phyloP scores from a whole-genome alignment of 2,888 invertebrate species.

The Caenorhabditis sulstoni region DNA sequence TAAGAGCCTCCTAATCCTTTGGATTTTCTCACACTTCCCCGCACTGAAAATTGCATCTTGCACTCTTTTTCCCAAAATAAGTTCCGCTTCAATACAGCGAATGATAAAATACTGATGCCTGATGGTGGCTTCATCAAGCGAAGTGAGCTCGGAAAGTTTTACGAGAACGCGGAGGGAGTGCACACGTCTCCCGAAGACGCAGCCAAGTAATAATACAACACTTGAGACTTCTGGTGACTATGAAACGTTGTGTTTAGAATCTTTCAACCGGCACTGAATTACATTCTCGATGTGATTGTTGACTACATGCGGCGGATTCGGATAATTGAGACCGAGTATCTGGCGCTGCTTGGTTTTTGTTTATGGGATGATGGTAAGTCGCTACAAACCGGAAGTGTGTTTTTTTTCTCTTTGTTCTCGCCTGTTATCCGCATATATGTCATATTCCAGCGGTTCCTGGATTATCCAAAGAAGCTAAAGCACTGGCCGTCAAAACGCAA shows the following conservation, averaged over 20 bases:
- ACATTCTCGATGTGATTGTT: constrained; percentile 75
- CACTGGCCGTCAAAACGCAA: constrained; percentile 69
- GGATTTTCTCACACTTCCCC: too few relatives aligned
- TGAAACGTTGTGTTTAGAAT: too few relatives aligned
- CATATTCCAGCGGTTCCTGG: constrained; percentile 65
- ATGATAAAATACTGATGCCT: constrained; percentile 77
- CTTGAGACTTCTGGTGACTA: too few relatives aligned
- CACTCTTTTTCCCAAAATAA: too few relatives aligned
- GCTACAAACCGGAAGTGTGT: neutral
- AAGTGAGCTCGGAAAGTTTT: constrained; percentile 74
- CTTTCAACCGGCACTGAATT: constrained; percentile 75
- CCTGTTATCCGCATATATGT: too few relatives aligned
- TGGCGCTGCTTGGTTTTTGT: constrained; percentile 75
- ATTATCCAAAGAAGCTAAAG: constrained; percentile 65
- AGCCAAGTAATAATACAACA: constrained; percentile 66
- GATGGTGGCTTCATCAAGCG: constrained; percentile 76
- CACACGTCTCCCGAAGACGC: constrained; percentile 72
- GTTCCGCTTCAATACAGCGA: constrained; percentile 50
- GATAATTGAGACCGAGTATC: constrained; percentile 73
- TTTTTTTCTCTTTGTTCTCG: neutral
- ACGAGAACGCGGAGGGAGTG: constrained; percentile 71
- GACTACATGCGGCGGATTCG: constrained; percentile 74
- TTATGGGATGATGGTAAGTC: constrained; percentile 76
- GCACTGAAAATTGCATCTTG: too few relatives aligned
- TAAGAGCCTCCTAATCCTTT: too few relatives aligned